Base-by-base conservation (phyloP, 1,140 invertebrate species). In the Bombus balteatus region DNA sequence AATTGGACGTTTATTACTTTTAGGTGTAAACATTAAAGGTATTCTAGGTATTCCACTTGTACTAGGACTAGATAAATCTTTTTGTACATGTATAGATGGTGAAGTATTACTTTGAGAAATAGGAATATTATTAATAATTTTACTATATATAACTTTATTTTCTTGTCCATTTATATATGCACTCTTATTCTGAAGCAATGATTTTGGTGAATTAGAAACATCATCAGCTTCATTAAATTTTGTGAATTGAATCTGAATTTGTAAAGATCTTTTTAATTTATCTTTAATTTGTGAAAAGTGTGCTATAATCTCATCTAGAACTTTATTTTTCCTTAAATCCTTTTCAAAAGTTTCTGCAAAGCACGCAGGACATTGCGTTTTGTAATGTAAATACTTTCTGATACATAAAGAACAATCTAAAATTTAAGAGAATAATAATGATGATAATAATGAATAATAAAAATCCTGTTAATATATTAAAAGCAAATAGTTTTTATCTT, bases 371-470 rank as follows among this genome's bases (percentile, higher is more conserved):
- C 96, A 96, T 79, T 96, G 94, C 0, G 94, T 94, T 91, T 96
- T 96, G 70, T 95, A 96, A 80, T 95, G 94, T 71, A 96, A 93
- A 88, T 95, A 96, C 72, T 95, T 96, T 84, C 96, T 93, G 59
- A 96, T 96, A 79, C 96, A 96, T 13, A 96, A 71, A 0, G 96
- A 96, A 90, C 96, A 96, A 94, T 96, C 96, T 96, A 90, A 72
- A 94, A 92, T 77, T 79, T 37, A 62, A 78, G 37, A 6, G 32
- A 68, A 32, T 70, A 9, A 47, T 15, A 71, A 81, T 53, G 12
- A 57, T 41, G 10, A 41, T 41, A 41, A 10, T 41, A 41, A 41
- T 41, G 8, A 10, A 41, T 41, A 75, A 76, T 28, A 62, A 53
- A 62, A 74, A 62, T 77, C 57, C n/a, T 41, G 2, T 13, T 83